phyloP scores from a whole-genome alignment of 2,113 vertebrate species.

The Ariopsis seemanni region DNA sequence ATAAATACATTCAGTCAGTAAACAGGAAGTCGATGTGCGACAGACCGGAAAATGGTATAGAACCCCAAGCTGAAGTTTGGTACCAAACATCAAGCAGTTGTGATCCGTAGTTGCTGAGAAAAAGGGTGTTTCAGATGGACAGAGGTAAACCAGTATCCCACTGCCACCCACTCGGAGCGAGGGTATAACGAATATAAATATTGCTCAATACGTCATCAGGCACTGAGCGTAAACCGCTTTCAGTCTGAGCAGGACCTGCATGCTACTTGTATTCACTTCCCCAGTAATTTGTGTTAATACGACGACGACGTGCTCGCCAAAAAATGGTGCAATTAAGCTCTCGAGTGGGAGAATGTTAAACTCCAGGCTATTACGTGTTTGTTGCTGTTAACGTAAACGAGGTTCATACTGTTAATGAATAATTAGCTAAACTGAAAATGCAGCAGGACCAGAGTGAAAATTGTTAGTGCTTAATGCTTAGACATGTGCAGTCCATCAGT shows the following conservation, averaged over 20 bases:
- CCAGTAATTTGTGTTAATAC: not conserved
- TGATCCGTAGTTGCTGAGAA: no score
- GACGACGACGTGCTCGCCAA: not conserved
- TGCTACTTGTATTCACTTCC: not conserved
- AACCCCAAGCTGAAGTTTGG: no score
- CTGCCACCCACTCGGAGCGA: no score
- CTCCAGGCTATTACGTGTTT: not conserved
- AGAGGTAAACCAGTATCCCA: no score
- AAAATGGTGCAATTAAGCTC: slow-evolving; percentile 16
- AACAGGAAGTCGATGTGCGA: no score
- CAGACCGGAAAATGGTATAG: no score
- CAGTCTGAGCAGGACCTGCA: not conserved
- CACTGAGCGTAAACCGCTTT: not conserved
- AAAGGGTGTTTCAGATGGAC: no score
- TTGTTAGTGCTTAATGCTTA: not conserved
- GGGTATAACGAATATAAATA: no score
- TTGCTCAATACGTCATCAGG: no score
- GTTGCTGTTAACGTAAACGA: slow-evolving; percentile 1
- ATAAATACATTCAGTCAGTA: no score
- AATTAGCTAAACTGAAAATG: slow-evolving; percentile 27
- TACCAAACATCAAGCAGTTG: no score
- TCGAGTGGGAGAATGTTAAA: not conserved
- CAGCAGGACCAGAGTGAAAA: not conserved
- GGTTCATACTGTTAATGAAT: slow-evolving; percentile 7
- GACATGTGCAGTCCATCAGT: not conserved